phyloP scores from a whole-genome alignment of 2,797 vertebrate species.

The Pseudocheirus occidentalis region DNA sequence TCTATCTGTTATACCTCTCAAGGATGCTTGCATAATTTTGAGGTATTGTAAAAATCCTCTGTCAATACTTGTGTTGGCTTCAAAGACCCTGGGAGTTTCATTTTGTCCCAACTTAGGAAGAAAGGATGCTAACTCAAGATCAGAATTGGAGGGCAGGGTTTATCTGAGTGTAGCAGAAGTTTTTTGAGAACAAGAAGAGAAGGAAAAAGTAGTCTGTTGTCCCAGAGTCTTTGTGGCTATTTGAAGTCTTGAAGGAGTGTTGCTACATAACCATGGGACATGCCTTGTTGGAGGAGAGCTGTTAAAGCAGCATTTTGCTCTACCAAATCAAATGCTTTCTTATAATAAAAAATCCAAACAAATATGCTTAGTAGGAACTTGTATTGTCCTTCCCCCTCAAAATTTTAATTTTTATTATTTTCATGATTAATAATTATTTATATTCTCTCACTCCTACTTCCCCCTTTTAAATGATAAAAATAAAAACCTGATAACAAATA shows the following conservation, averaged over 20 bases:
- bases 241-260: background rate
- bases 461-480: background rate
- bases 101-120: background rate
- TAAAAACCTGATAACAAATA: background rate
- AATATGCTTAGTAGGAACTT: background rate
- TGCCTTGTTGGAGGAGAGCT: background rate
- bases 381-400: background rate
- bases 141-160: background rate
- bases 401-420: background rate
- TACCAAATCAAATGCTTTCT: background rate
- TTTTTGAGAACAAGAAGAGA: background rate
- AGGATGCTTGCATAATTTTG: background rate
- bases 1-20: background rate
- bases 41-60: background rate
- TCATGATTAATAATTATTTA: background rate
- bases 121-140: background rate
- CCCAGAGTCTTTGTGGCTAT: background rate
- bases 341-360: background rate
- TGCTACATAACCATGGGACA: background rate
- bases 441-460: background rate
- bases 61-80: background rate
- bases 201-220: background rate
- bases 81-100: background rate
- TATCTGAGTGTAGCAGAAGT: background rate
- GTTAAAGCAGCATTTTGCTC: background rate